These are phyloP conservation scores for Lanistes nyassanus DNA, from an alignment of 1,140 invertebrate species.

Conservation along the genomic window DNA sequence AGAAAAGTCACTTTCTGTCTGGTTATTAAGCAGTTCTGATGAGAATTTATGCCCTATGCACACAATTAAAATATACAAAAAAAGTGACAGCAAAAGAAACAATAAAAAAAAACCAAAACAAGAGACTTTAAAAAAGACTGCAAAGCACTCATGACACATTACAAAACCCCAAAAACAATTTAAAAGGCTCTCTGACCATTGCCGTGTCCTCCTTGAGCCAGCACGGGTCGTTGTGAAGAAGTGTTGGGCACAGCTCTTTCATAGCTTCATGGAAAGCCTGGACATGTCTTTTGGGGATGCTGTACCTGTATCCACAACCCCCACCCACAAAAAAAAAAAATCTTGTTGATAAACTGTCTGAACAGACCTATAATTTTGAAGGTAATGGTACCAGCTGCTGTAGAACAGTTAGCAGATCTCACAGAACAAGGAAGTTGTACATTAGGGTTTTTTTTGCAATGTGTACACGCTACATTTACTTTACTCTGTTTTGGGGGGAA, in stretches of 20 bases:
- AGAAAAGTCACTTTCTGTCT: background rate
- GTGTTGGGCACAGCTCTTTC: conserved; percentile 80
- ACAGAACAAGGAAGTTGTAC: too few relatives aligned
- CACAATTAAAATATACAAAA: background rate
- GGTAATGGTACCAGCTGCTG: too few relatives aligned
- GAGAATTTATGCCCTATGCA: background rate
- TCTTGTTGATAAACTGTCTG: too few relatives aligned
- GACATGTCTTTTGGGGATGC: conserved; percentile 83
- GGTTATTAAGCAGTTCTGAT: background rate
- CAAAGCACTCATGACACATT: background rate
- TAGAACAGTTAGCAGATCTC: too few relatives aligned
- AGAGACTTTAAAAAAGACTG: too few relatives aligned
- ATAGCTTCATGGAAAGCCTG: conserved; percentile 80
- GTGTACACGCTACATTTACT: background rate
- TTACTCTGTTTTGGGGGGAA: background rate
- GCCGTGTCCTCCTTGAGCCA: conserved; percentile 94
- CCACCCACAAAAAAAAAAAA: too few relatives aligned
- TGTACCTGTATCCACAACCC: conserved; percentile 79
- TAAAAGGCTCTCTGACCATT: conserved; percentile 75
- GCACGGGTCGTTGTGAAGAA: conserved; percentile 79
- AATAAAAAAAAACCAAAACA: too few relatives aligned
- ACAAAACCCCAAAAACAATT: background rate
- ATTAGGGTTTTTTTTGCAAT: too few relatives aligned
- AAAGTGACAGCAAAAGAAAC: background rate
- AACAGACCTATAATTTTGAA: too few relatives aligned